These are phyloP conservation scores for Gila robusta DNA, from an alignment of 2,797 vertebrate species.

Conservation along the genomic window DNA sequence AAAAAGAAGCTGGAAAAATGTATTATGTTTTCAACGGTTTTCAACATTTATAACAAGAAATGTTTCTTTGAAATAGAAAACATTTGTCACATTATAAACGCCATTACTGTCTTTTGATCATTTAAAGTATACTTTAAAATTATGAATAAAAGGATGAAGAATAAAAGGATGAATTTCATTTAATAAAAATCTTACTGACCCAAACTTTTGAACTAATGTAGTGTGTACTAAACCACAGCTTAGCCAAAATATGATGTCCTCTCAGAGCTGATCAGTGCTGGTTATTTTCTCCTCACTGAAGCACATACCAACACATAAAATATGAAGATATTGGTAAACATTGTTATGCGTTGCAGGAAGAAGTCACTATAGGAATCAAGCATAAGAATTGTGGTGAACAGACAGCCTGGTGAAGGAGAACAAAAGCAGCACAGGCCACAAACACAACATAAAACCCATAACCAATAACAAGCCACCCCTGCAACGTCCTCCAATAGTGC, in stretches of 20 bases:
- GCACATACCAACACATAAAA: slow-evolving; percentile 16
- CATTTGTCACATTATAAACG: background rate
- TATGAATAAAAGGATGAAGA: background rate
- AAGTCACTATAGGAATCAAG: background rate
- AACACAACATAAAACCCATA: slow-evolving; percentile 2
- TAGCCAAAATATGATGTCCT: background rate
- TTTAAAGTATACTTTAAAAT: background rate
- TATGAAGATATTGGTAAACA: slow-evolving; percentile 14
- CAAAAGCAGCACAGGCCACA: slow-evolving; percentile 3
- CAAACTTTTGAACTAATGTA: background rate
- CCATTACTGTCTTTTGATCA: background rate
- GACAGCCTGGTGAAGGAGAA: slow-evolving; percentile 12
- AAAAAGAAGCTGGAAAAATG: background rate
- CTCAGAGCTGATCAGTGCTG: background rate
- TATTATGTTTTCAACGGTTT: background rate
- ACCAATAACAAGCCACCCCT: slow-evolving; percentile 2
- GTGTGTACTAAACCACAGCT: background rate
- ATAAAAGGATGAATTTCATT: background rate
- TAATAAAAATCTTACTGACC: background rate
- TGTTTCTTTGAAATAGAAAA: background rate
- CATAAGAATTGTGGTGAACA: background rate
- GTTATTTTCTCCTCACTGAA: slow-evolving; percentile 27
- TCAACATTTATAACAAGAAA: background rate
- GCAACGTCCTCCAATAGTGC: background rate
- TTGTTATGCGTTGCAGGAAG: background rate